Percentiles rank a stretch among this genome's conserved stretches.
phyloP scores from a whole-genome alignment of 2,888 invertebrate species.

The Adela reaumurella region DNA sequence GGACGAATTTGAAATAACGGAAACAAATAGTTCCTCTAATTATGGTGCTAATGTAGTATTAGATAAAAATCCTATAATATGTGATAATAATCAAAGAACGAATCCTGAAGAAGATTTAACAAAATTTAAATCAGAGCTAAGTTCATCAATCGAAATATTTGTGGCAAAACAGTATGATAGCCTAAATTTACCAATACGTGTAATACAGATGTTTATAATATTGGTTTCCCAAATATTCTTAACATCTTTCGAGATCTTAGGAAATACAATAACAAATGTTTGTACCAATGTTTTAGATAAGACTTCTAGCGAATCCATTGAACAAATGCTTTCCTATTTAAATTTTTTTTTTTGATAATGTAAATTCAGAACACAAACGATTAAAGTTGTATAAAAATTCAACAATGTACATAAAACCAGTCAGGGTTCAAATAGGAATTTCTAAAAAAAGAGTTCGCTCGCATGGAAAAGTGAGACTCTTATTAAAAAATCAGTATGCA shows the following conservation, averaged over 20 bases:
- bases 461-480: background rate
- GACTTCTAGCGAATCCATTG: too few relatives aligned
- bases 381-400: slow-evolving; percentile 1
- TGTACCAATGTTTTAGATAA: too few relatives aligned
- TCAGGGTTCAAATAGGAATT: background rate
- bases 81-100: too few relatives aligned
- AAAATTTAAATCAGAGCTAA: background rate
- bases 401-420: background rate
- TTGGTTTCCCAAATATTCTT: background rate
- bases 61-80: too few relatives aligned
- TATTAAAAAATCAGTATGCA: background rate
- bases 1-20: too few relatives aligned
- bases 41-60: too few relatives aligned
- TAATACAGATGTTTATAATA: background rate
- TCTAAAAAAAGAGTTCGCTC: background rate
- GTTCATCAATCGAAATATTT: background rate
- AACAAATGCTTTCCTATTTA: too few relatives aligned
- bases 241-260: background rate
- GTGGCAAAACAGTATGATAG: background rate
- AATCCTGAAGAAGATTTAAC: too few relatives aligned
- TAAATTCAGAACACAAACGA: slow-evolving; percentile 1
- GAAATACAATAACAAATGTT: too few relatives aligned
- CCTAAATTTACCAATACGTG: background rate
- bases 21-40: too few relatives aligned
- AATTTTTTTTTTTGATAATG: too few relatives aligned